A percentile compares a stretch with the other conserved stretches of the same genome.
Evolutionary conservation across 2,888 invertebrate genomes (phyloP).

Genomic region (Chrysomela aeneicollis): DNA sequence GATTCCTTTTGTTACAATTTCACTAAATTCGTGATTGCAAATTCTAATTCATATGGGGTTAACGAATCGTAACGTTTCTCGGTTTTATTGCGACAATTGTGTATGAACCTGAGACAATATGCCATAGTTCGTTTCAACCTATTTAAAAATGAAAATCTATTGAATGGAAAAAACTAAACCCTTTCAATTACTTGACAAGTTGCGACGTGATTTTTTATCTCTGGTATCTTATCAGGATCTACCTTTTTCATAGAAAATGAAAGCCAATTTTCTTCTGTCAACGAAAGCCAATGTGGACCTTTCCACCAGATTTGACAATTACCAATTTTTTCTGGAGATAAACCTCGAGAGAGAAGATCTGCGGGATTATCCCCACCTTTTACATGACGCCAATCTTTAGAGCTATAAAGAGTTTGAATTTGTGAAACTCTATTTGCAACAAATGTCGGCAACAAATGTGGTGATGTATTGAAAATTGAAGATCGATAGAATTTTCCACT

Average conservation of each 20-base stretch:
- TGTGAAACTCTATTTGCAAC: slow-evolving; percentile 30
- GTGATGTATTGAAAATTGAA: slow-evolving; percentile 10
- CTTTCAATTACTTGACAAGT: slow-evolving; percentile 3
- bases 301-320: slow-evolving; percentile 24
- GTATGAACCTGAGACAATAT: slow-evolving; percentile 3
- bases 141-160: slow-evolving; percentile 4
- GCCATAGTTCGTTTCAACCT: neutral
- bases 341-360: slow-evolving; percentile 26
- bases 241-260: neutral
- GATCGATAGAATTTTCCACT: neutral
- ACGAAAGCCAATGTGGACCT: slow-evolving; percentile 26
- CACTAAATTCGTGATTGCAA: neutral
- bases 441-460: slow-evolving; percentile 25
- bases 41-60: neutral
- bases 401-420: slow-evolving; percentile 22
- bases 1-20: slow-evolving; percentile 10
- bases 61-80: neutral
- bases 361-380: slow-evolving; percentile 30
- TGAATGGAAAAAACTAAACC: neutral
- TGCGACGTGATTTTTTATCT: neutral
- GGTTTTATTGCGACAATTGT: neutral
- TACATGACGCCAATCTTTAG: slow-evolving; percentile 23
- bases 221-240: slow-evolving; percentile 2
- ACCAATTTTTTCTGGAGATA: slow-evolving; percentile 17
- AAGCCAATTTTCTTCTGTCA: slow-evolving; percentile 13